Percentiles rank a stretch among this genome's conserved stretches.
These are phyloP conservation scores for Caradrina clavipalpis DNA, from an alignment of 2,888 invertebrate species.

Conservation along the genomic window DNA sequence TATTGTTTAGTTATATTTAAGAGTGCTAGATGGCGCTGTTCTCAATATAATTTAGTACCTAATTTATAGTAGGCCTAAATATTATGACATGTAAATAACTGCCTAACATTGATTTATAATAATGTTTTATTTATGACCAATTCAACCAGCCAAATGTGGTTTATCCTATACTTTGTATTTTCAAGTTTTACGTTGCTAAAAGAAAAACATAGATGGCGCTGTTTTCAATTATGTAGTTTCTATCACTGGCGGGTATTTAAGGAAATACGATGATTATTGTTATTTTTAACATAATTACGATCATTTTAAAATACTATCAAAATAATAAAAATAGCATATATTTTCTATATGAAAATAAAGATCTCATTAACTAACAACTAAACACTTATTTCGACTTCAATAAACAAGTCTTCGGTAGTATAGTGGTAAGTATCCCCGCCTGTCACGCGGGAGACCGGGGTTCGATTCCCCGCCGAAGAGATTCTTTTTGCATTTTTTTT, in stretches of 20 bases:
- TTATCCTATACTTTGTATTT: too few relatives aligned
- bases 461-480: conserved; percentile 91
- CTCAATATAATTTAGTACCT: background rate
- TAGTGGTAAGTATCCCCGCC: conserved; percentile 79
- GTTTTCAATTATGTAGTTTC: background rate
- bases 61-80: background rate
- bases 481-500: conserved; percentile 36
- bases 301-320: background rate
- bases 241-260: background rate
- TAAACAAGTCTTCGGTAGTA: conserved; percentile 57
- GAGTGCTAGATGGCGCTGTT: conserved; percentile 19
- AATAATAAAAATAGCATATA: too few relatives aligned
- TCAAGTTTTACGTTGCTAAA: background rate
- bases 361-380: rapidly evolving
- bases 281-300: background rate
- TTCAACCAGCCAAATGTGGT: too few relatives aligned
- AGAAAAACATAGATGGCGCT: conserved; percentile 36
- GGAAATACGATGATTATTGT: background rate
- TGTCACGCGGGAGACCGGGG: conserved; percentile 92
- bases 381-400: rapidly evolving
- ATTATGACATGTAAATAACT: too few relatives aligned
- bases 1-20: background rate
- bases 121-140: too few relatives aligned
- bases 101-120: too few relatives aligned
- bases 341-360: too few relatives aligned